Evolutionary conservation across 64 coral and sea anemone genomes (phyloP), one percentile per base, ranked within the genome.

Genomic region (Montipora foliosa): DNA sequence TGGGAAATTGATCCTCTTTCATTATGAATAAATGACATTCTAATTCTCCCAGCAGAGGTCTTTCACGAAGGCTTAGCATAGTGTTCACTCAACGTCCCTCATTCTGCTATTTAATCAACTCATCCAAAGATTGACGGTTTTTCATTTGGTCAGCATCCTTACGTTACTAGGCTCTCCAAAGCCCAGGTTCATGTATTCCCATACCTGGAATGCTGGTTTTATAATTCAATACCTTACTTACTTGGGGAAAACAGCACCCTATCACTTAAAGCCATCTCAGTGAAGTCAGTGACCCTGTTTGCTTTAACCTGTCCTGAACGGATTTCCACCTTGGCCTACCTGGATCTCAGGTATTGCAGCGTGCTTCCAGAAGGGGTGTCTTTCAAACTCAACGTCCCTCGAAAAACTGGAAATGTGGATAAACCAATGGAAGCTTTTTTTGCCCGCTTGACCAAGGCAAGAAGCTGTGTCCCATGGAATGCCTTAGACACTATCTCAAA

Each of bases 51-150:
- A 22, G 22, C 22, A 22, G 22, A 22, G 22, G 22, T 22, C 22
- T 22, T 22, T 22, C 22, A 22, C 22, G 22, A 22, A 22, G 22
- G 22, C 22, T 22, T 22, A 22, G 22, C 22, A 22, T 22, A 22
- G 22, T 22, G 22, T 22, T 22, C 22, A 22, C 22, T 22, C 22
- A 22, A 22, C 22, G 22, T 22, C 22, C 22, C 22, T 22, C 22
- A 22, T 22, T 22, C 22, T 22, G 22, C 22, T 22, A 22, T 22
- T 22, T 22, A 22, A 22, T 22, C 22, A 22, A 22, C 22, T 55
- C 86, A 88, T 71, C 86, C 86, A 11, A 76, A n/a, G 4, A 88
- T 88, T 59, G 86, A 88, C 37, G 86, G 86, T 14, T 88, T 58
- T 25, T 71, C n/a, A 6, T 70, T 88, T 49, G 69, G 86, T 20